Base-by-base conservation (phyloP, 1,140 invertebrate species). In the Tetramorium simillimum region DNA sequence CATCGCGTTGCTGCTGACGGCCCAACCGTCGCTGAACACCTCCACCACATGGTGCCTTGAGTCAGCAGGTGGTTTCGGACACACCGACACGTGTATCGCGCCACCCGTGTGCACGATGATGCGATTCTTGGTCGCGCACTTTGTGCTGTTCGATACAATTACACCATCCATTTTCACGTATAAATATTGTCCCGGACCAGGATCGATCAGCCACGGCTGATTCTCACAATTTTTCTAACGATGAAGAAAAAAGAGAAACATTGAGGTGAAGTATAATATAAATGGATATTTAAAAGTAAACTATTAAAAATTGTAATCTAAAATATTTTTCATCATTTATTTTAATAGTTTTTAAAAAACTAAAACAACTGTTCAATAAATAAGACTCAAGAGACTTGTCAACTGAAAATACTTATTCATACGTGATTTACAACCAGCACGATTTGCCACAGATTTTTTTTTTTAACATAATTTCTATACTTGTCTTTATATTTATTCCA, bases 21-120 rank as follows among this genome's bases (percentile, higher is more conserved):
- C 95, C 98, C 98, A 98, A 37, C 98, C 98, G 82, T 98, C 97
- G 65, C 97, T 98, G 92, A 98, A 98, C 62, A 98, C 96, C 95
- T 98, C 97, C 2, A 97, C 97, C 37, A 96, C 92, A 70, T 96
- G 95, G 81, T 96, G 95, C 37, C 95, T 95, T 70, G 95, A 95
- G 49, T 96, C 95, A n/a, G 95, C 92, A 0, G 94, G 93, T 16
- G 97, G 96, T 86, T 96, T 96, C 0, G 97, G 97, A 88, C 97
- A 98, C 14, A 98, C 97, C n/a, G 97, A 96, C 16, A 96, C 96
- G 33, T 97, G 96, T 12, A 96, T 92, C 18, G 95, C 93, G 24
- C 96, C 96, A 0, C 97, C 97, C 43, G 97, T 96, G 92, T 98
- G 97, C 4, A 98, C 96, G 1, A 97, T 95, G 77, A 98, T 97